Conservation (phyloP, 2,888 invertebrate species). For the Keiferia lycopersicella region DNA sequence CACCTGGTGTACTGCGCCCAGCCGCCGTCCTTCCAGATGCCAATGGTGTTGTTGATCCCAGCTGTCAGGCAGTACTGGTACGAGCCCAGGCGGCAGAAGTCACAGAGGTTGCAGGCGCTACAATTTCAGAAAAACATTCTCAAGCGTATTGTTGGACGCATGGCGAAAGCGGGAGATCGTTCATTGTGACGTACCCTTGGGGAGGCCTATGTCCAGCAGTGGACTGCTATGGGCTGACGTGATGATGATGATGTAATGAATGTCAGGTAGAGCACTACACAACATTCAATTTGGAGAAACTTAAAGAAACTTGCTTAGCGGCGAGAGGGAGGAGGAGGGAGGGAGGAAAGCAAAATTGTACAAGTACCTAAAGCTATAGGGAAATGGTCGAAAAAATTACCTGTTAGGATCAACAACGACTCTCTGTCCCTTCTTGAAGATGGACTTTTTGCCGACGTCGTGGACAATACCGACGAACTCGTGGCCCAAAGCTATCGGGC, state of each 20-base stretch:
- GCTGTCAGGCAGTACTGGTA: conserved; percentile 84
- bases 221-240: no score
- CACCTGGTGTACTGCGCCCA: conserved; percentile 85
- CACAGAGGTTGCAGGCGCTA: conserved; percentile 82
- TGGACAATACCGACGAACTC: conserved; percentile 85
- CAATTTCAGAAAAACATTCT: no score
- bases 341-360: conserved; percentile 46
- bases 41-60: conserved; percentile 83
- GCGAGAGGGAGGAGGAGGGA: no score
- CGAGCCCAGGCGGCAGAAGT: conserved; percentile 82
- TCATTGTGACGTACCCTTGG: no score
- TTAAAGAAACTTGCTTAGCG: no score
- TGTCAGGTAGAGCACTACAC: no score
- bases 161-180: no score
- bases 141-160: no score
- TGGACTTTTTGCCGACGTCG: conserved; percentile 76
- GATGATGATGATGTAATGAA: no score
- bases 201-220: no score
- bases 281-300: no score
- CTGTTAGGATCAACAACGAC: conserved; percentile 86
- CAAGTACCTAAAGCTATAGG: no score
- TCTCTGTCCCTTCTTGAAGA: conserved; percentile 83
- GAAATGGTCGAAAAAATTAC: conserved; percentile 53
- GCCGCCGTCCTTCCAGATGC: conserved; percentile 85
- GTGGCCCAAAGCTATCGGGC: conserved; percentile 82